Evolutionary conservation across 2,113 vertebrate species (phyloP).

Genomic region (Mustela nigripes): DNA sequence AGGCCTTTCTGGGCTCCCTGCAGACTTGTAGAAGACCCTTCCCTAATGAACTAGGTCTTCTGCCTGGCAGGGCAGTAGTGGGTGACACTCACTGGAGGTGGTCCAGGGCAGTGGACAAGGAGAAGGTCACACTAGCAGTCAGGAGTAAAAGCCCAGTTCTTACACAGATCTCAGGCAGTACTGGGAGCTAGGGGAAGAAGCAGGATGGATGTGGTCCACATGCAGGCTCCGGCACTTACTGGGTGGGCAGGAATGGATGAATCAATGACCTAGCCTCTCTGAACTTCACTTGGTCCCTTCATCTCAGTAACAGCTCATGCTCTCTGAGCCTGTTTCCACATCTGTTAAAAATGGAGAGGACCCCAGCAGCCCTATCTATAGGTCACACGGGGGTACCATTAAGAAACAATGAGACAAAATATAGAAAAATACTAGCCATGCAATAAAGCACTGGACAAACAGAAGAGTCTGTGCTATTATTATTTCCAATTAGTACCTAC

Average conservation of each 20-base stretch:
- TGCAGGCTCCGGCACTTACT: neutral
- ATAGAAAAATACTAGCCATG: neutral
- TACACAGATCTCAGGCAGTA: constrained; percentile 3
- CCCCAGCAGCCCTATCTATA: neutral
- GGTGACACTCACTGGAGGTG: constrained; percentile 23
- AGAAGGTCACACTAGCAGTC: constrained; percentile 19
- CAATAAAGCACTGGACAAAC: neutral
- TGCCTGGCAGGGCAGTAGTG: neutral
- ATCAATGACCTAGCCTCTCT: neutral
- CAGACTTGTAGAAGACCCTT: constrained; percentile 41
- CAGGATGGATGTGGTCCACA: constrained; percentile 17
- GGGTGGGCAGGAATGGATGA: neutral
- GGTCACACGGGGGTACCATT: neutral
- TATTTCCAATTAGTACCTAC: neutral
- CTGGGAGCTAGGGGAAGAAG: neutral
- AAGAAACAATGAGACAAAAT: constrained; percentile 7
- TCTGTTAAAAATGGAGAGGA: neutral
- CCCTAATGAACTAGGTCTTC: constrained; percentile 60
- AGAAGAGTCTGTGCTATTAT: neutral
- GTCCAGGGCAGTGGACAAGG: neutral
- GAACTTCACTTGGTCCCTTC: neutral
- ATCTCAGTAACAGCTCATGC: neutral
- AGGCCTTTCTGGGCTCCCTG: constrained; percentile 33
- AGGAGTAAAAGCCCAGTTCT: neutral
- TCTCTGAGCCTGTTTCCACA: constrained; percentile 14